These are phyloP conservation scores for Melanerpes formicivorus DNA, from an alignment of 2,113 vertebrate species.

Conservation along the genomic window DNA sequence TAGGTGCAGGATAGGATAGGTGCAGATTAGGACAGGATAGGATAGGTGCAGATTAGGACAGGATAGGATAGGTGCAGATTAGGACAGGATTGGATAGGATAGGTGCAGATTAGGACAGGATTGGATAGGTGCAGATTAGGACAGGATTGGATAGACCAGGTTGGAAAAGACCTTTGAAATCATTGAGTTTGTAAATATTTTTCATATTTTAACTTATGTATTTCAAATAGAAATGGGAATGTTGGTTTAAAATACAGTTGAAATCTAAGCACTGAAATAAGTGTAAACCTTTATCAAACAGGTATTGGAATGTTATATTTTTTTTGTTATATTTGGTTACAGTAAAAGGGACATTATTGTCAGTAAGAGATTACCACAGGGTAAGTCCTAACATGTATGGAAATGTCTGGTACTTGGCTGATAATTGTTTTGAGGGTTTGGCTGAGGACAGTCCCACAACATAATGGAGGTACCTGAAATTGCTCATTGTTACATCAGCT, in stretches of 20 bases:
- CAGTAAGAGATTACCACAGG: not conserved
- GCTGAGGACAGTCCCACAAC: not conserved
- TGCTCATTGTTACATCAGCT: not conserved
- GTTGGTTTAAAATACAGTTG: not conserved
- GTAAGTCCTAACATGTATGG: not conserved
- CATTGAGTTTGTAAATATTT: no score
- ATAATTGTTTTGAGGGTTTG: not conserved
- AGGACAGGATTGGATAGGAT: no score
- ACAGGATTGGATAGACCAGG: no score
- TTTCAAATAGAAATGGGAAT: not conserved
- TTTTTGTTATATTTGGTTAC: not conserved
- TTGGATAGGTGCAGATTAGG: no score
- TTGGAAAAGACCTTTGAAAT: no score
- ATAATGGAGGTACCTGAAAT: not conserved
- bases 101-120: no score
- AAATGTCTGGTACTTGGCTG: not conserved
- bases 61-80: no score
- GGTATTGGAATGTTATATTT: not conserved
- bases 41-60: no score
- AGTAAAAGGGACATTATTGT: not conserved
- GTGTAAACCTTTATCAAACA: not conserved
- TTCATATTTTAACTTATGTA: not conserved
- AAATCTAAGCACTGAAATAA: not conserved
- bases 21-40: no score
- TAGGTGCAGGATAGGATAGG: no score